Conservation (phyloP, 1,140 invertebrate genomes). For the Carposina sasakii region DNA sequence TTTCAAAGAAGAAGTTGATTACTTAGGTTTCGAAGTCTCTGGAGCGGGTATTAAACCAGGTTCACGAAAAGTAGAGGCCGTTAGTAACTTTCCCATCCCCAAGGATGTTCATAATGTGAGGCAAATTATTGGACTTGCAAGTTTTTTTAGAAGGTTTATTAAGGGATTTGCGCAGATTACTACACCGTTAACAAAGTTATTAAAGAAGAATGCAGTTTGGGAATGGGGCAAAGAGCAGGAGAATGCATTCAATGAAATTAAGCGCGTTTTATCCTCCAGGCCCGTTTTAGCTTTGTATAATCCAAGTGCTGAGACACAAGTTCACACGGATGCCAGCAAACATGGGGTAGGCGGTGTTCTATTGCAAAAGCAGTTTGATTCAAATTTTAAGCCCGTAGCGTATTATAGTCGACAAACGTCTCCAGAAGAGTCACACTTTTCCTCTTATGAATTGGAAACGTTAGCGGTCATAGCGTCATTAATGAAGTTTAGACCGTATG, state of each 20-base stretch:
- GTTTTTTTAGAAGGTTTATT: slow-evolving; percentile 1
- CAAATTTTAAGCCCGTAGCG: no score
- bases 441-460: slow-evolving; percentile 1
- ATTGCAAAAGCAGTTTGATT: background rate
- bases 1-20: background rate
- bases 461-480: background rate
- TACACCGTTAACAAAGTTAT: background rate
- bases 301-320: background rate
- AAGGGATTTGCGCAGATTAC: slow-evolving; percentile 4
- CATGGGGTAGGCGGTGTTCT: background rate
- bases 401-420: background rate
- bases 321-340: background rate
- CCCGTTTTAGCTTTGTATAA: slow-evolving; percentile 2
- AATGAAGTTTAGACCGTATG: background rate
- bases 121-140: slow-evolving; percentile 2
- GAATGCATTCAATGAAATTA: background rate
- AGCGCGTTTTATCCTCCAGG: background rate
- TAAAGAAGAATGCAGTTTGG: background rate
- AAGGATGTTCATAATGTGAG: slow-evolving; percentile 3
- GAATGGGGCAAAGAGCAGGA: background rate
- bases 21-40: slow-evolving; percentile 1
- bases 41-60: background rate
- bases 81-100: background rate
- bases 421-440: background rate
- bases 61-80: background rate